These are phyloP conservation scores for Atrichornis clamosus DNA, from an alignment of 2,113 vertebrate species.

Conservation along the genomic window DNA sequence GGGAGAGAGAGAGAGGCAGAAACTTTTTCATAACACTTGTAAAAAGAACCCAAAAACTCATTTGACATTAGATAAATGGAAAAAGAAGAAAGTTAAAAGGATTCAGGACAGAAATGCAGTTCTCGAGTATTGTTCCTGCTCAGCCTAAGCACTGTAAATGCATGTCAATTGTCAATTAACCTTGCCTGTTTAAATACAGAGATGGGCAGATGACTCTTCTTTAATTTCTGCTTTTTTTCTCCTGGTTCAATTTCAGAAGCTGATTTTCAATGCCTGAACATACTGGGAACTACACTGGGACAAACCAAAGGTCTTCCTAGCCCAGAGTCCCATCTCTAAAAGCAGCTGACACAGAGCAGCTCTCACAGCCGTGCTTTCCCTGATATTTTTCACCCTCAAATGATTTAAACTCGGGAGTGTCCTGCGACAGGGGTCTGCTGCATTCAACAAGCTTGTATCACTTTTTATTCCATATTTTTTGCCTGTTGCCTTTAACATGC, in stretches of 20 bases:
- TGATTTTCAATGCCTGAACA: background rate
- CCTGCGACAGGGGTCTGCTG: background rate
- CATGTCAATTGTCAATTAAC: slow-evolving; percentile 65
- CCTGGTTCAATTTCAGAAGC: slow-evolving; percentile 9
- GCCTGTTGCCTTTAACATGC: background rate
- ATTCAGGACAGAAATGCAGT: background rate
- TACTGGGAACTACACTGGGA: background rate
- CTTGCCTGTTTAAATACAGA: slow-evolving; percentile 53
- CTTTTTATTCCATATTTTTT: background rate
- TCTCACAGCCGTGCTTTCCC: background rate
- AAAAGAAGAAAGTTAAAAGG: background rate
- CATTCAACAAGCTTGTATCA: background rate
- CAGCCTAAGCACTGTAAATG: slow-evolving; percentile 32
- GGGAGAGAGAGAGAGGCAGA: background rate
- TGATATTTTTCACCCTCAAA: background rate
- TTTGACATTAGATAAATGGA: background rate
- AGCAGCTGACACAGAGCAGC: background rate
- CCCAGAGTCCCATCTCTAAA: background rate
- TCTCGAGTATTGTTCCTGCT: slow-evolving; percentile 36
- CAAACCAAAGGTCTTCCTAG: background rate
- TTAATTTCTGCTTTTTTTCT: slow-evolving; percentile 19
- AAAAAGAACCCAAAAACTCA: background rate
- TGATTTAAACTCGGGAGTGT: background rate
- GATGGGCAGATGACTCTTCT: slow-evolving; percentile 47
- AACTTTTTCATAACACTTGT: background rate